Conservation (phyloP, 2,888 invertebrate genomes). For the Cantharis nigra region DNA sequence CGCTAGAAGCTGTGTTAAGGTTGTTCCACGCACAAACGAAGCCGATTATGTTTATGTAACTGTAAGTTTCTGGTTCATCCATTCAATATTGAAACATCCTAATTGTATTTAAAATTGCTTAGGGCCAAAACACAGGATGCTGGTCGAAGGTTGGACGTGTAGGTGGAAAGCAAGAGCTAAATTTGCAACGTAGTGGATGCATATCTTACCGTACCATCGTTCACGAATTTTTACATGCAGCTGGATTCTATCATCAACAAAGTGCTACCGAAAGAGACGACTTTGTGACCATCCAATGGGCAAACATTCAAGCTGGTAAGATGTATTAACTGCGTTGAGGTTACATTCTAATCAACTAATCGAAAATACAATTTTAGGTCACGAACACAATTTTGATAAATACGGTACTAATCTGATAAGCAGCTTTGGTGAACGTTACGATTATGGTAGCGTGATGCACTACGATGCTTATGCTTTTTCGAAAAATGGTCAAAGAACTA, state of each 20-base stretch:
- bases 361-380: constrained; percentile 49
- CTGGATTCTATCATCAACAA: constrained; percentile 86
- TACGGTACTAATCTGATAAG: constrained; percentile 67
- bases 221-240: constrained; percentile 78
- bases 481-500: constrained; percentile 68
- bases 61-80: not conserved
- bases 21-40: not conserved
- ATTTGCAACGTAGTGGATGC: constrained; percentile 58
- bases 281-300: constrained; percentile 73
- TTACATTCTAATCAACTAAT: not conserved
- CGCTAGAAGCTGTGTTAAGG: not conserved
- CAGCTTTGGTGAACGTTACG: constrained; percentile 70
- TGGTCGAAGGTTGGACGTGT: constrained; percentile 22
- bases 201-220: constrained; percentile 68
- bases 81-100: not conserved
- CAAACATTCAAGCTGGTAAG: constrained; percentile 62
- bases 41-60: constrained; percentile 2
- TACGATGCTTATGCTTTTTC: constrained; percentile 71
- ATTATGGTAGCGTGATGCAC: constrained; percentile 76
- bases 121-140: constrained; percentile 24
- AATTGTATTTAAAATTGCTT: not conserved
- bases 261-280: constrained; percentile 77
- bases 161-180: constrained; percentile 21
- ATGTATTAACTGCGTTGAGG: not conserved
- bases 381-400: constrained; percentile 68